Percentiles rank a stretch among this genome's conserved stretches.
Conservation (phyloP, 2,113 vertebrate genomes). For the Scalopus aquaticus region DNA sequence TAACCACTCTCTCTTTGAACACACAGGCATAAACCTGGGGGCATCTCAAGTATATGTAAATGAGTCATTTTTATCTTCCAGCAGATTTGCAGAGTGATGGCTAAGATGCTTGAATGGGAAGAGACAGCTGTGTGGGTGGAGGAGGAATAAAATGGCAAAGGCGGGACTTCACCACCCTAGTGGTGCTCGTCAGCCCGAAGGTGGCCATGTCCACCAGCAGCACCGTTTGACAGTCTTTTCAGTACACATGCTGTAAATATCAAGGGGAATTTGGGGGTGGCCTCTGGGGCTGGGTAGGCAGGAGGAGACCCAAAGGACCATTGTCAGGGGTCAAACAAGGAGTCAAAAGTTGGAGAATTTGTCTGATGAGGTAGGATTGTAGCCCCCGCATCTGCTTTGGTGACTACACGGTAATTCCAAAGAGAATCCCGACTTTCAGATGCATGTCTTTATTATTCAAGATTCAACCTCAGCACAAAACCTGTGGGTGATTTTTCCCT, state of each 20-base stretch:
- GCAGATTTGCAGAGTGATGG: conserved; percentile 42
- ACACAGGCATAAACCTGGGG: conserved; percentile 71
- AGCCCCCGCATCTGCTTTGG: neutral
- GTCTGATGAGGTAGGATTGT: neutral
- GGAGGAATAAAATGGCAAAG: neutral
- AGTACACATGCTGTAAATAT: neutral
- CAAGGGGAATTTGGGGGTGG: neutral
- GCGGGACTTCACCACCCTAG: neutral
- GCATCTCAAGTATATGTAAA: conserved; percentile 79
- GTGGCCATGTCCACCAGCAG: neutral
- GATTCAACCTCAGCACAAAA: conserved; percentile 33
- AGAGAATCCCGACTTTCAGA: conserved; percentile 17
- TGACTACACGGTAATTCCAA: neutral
- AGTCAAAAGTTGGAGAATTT: neutral
- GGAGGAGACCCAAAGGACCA: neutral
- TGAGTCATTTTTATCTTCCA: conserved; percentile 73
- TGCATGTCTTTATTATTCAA: conserved; percentile 15
- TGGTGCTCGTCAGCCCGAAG: neutral
- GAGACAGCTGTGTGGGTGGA: conserved; percentile 33
- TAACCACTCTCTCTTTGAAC: conserved; percentile 78
- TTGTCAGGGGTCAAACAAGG: neutral
- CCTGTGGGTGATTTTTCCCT: conserved; percentile 22
- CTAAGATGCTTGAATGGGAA: conserved; percentile 36
- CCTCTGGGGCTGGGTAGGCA: neutral
- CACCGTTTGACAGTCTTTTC: neutral